Conservation (phyloP, 2,888 invertebrate species). For the Drosophila seclusa region DNA sequence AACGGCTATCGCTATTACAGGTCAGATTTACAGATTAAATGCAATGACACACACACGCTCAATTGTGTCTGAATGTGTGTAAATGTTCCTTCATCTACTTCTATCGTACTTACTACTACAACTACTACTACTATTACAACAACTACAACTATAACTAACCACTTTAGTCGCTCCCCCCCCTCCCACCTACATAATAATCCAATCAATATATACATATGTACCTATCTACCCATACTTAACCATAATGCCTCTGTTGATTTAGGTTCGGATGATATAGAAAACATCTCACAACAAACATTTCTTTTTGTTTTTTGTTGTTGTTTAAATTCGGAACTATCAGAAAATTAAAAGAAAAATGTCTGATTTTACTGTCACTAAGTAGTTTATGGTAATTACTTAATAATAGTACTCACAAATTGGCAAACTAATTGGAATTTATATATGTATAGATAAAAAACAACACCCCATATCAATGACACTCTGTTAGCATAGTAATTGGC, state of each 20-base stretch:
- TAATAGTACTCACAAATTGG: conserved; percentile 18
- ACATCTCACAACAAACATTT: conserved; percentile 20
- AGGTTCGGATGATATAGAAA: conserved; percentile 12
- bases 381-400: conserved; percentile 14
- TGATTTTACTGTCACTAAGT: conserved; percentile 22
- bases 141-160: conserved; percentile 37
- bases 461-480: conserved; percentile 17
- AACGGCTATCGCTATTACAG: conserved; percentile 84
- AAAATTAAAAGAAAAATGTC: not conserved
- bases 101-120: conserved; percentile 43
- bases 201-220: conserved; percentile 7
- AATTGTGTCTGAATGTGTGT: conserved; percentile 48
- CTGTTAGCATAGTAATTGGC: conserved; percentile 23
- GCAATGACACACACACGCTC: conserved; percentile 21
- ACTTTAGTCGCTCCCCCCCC: conserved; percentile 30
- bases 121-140: not conserved
- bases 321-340: conserved; percentile 1
- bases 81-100: conserved; percentile 61
- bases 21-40: conserved; percentile 75
- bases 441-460: not conserved
- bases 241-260: conserved; percentile 11
- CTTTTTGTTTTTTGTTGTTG: conserved; percentile 3
- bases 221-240: conserved; percentile 8
- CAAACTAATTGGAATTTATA: conserved; percentile 15
- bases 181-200: not conserved